Evolutionary conservation across 2,888 invertebrate genomes (phyloP).

Genomic region (Drosophila hamatofila): DNA sequence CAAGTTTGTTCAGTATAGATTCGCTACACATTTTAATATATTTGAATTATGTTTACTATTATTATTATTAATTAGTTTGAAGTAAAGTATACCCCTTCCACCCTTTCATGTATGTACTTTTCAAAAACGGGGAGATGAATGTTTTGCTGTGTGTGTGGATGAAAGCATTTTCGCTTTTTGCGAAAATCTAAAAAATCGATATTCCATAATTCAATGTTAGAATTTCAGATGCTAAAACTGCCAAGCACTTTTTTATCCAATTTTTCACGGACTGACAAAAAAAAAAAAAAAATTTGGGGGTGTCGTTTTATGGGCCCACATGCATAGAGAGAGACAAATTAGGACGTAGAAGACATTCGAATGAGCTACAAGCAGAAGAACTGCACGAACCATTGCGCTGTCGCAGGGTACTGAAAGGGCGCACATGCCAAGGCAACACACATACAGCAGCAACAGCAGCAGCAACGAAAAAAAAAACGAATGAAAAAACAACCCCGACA

Average conservation of each 20-base stretch:
- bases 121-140: neutral
- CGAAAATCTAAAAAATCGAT: conserved; percentile 72
- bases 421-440: conserved; percentile 15
- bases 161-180: conserved; percentile 45
- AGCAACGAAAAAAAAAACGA: conserved; percentile 48
- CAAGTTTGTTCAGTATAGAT: neutral
- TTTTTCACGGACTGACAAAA: conserved; percentile 71
- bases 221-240: conserved; percentile 79
- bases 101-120: neutral
- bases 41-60: too few relatives aligned
- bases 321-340: neutral
- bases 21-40: neutral
- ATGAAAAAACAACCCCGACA: conserved; percentile 79
- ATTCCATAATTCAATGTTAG: conserved; percentile 79
- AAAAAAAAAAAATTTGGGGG: conserved; percentile 59
- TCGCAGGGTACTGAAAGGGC: conserved; percentile 49
- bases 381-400: too few relatives aligned
- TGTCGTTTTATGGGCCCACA: conserved; percentile 49
- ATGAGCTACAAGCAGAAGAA: conserved; percentile 27
- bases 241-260: conserved; percentile 74
- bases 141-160: neutral
- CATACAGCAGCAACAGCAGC: conserved; percentile 17
- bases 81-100: neutral
- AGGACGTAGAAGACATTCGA: conserved; percentile 11
- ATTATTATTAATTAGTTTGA: too few relatives aligned